Conservation (phyloP, 2,113 vertebrate genomes). For the Zingel zingel region DNA sequence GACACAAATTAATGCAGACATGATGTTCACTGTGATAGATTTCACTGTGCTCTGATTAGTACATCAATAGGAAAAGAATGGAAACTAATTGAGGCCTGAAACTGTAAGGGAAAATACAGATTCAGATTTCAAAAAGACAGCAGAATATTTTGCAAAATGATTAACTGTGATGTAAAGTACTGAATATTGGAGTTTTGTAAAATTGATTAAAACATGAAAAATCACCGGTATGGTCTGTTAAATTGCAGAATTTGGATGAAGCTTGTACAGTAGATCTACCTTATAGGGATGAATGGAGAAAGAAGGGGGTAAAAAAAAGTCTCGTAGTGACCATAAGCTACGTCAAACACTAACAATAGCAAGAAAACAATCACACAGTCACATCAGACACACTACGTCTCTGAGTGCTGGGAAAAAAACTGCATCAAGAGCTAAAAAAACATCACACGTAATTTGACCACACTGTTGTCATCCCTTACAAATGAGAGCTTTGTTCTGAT, state of each 20-base stretch:
- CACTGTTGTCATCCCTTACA: conserved; percentile 25
- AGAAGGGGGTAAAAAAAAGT: background rate
- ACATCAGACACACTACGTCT: background rate
- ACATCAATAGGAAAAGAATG: background rate
- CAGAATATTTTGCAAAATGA: background rate
- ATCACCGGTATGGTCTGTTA: background rate
- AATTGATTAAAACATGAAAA: background rate
- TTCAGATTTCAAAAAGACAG: background rate
- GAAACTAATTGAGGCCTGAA: background rate
- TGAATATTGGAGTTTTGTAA: background rate
- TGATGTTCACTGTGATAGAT: conserved; percentile 3
- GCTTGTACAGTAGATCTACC: background rate
- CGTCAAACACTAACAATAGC: background rate
- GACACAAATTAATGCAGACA: background rate
- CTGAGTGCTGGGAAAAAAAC: background rate
- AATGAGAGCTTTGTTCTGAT: conserved; percentile 56
- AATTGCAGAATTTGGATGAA: background rate
- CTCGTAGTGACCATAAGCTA: background rate
- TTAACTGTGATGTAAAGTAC: background rate
- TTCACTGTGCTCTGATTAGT: background rate
- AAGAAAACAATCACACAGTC: background rate
- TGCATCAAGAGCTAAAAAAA: background rate
- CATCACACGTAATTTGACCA: conserved; percentile 44
- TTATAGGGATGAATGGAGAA: background rate
- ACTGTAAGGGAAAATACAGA: background rate